Percentiles rank a stretch among this genome's conserved stretches.
Evolutionary conservation across 2,797 vertebrate species (phyloP).

Genomic region (Danio aesculapii): DNA sequence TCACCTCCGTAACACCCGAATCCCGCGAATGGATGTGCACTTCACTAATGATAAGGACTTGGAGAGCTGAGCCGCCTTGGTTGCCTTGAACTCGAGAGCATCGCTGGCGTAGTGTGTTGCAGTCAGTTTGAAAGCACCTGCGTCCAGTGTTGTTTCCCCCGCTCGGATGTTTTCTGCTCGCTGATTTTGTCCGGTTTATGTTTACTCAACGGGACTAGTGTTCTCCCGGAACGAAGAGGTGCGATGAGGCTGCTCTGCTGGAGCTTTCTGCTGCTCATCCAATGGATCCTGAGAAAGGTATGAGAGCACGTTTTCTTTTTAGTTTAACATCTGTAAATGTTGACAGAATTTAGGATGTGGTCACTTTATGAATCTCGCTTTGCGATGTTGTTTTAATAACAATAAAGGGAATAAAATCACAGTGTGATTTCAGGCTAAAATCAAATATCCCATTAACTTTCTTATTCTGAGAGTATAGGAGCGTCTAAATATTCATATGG

Average conservation of each 20-base stretch:
- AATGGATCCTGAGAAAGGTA: slow-evolving; percentile 83
- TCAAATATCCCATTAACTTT: too few species aligned
- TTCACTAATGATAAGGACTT: slow-evolving; percentile 66
- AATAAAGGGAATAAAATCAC: too few species aligned
- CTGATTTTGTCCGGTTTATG: slow-evolving; percentile 69
- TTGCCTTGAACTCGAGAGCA: neutral
- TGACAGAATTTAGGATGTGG: neutral
- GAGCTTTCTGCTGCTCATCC: slow-evolving; percentile 79
- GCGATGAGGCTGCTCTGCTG: slow-evolving; percentile 84
- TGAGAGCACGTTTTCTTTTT: slow-evolving; percentile 52
- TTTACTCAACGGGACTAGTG: slow-evolving; percentile 75
- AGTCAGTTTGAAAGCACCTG: slow-evolving; percentile 58
- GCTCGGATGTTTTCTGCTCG: slow-evolving; percentile 67
- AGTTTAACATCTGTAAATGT: neutral
- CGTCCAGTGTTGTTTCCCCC: slow-evolving; percentile 38
- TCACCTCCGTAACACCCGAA: slow-evolving; percentile 63
- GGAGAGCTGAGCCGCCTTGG: slow-evolving; percentile 65
- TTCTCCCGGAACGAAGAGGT: slow-evolving; percentile 71
- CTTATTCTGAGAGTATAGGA: neutral
- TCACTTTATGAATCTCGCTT: neutral
- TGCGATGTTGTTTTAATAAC: neutral
- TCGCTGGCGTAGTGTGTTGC: slow-evolving; percentile 20
- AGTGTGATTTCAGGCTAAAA: neutral
- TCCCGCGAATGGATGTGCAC: slow-evolving; percentile 74
- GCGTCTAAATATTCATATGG: too few species aligned